These are phyloP conservation scores for Tor tambroides DNA, from an alignment of 2,113 vertebrate genomes.

Conservation along the genomic window DNA sequence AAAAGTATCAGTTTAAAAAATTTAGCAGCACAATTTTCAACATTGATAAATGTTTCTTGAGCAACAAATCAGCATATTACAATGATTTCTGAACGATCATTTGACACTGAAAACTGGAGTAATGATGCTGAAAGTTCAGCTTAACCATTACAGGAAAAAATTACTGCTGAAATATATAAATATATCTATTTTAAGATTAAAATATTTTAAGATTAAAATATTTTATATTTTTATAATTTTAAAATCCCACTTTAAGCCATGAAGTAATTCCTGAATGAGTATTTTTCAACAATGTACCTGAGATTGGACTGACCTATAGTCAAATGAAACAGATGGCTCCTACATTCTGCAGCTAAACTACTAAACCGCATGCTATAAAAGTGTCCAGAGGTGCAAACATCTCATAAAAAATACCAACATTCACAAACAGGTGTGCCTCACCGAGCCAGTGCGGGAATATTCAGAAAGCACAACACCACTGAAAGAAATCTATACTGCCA, in stretches of 20 bases:
- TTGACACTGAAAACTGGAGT: no score
- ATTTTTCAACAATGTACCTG: no score
- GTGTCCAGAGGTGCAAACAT: background rate
- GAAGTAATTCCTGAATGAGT: no score
- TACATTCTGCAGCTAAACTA: background rate
- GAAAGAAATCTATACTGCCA: background rate
- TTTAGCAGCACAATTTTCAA: no score
- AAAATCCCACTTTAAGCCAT: background rate
- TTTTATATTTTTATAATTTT: background rate
- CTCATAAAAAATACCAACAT: slow-evolving; percentile 2
- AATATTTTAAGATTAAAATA: background rate
- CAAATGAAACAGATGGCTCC: slow-evolving; percentile 2
- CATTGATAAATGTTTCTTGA: no score
- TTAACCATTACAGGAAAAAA: no score
- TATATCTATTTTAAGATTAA: no score
- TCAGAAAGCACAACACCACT: background rate
- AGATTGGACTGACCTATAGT: background rate
- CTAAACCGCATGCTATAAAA: slow-evolving; percentile 14
- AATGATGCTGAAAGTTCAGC: no score
- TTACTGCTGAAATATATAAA: no score
- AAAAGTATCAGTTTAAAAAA: no score
- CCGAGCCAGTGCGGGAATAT: background rate
- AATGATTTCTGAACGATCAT: no score
- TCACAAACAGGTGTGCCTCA: slow-evolving; percentile 15
- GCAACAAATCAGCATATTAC: no score